phyloP scores from a whole-genome alignment of 2,113 vertebrate genomes.

The Mirounga angustirostris region DNA sequence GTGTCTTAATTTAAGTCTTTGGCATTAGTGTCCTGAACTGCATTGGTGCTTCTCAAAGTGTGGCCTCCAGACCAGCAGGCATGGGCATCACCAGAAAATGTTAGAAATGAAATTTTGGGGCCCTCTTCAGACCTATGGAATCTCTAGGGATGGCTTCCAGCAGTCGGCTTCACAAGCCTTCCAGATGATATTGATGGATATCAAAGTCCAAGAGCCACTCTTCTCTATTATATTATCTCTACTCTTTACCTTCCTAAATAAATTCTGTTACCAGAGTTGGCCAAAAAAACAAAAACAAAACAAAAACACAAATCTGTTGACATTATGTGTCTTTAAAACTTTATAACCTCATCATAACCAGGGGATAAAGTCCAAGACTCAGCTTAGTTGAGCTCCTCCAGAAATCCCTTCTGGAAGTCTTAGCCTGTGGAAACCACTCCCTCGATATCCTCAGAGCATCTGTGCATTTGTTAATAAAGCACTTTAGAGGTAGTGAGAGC shows the following conservation, averaged over 20 bases:
- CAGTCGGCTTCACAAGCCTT: not conserved
- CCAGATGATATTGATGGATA: not conserved
- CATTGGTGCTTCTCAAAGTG: not conserved
- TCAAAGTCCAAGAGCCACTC: not conserved
- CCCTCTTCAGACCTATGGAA: no score
- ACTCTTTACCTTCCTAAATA: not conserved
- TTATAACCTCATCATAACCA: not conserved
- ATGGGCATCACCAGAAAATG: not conserved
- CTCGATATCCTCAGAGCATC: rapidly evolving
- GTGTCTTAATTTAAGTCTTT: not conserved
- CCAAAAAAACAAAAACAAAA: not conserved
- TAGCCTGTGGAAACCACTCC: not conserved
- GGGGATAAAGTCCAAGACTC: not conserved
- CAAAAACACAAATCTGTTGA: not conserved
- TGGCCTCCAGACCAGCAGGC: not conserved
- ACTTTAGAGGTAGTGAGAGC: not conserved
- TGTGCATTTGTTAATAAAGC: not conserved
- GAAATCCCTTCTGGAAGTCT: not conserved
- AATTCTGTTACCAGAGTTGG: not conserved
- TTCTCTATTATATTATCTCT: not conserved
- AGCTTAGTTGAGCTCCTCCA: not conserved
- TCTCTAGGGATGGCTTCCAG: rapidly evolving
- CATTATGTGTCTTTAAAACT: not conserved
- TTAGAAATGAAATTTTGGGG: not conserved
- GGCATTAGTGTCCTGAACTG: not conserved